A percentile compares a stretch with the other conserved stretches of the same genome.
These are phyloP conservation scores for Mnemiopsis leidyi DNA, from an alignment of 37 sponge, comb jelly and placozoan species.

Conservation along the genomic window DNA sequence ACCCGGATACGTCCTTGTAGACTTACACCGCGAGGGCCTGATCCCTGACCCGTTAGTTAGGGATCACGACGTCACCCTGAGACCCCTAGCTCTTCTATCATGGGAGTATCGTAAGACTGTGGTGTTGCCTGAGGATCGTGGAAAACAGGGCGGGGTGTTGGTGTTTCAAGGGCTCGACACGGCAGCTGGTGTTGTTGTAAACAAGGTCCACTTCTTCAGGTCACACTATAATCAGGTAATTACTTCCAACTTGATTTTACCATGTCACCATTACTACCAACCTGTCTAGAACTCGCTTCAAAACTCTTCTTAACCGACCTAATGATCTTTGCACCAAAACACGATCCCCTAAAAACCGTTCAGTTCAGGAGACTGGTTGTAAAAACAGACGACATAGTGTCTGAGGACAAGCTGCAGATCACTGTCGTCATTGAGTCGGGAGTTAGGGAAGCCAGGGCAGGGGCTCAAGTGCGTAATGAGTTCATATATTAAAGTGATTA, in stretches of 20 bases:
- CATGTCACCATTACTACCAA: too few species aligned
- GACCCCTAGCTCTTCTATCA: constrained; percentile 25
- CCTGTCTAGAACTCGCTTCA: too few species aligned
- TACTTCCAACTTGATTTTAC: not conserved
- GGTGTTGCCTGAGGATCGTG: not conserved
- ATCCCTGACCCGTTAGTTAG: not conserved
- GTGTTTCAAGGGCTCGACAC: constrained; percentile 36
- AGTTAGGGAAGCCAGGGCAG: not conserved
- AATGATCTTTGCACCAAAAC: too few species aligned
- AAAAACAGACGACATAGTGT: not conserved
- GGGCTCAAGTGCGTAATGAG: not conserved
- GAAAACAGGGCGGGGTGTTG: not conserved
- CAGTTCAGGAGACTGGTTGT: not conserved
- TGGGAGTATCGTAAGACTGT: not conserved
- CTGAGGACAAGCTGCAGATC: not conserved
- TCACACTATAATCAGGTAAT: constrained; percentile 24
- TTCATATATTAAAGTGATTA: too few species aligned
- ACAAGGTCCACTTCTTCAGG: not conserved
- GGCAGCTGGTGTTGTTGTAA: not conserved
- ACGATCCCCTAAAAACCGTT: too few species aligned
- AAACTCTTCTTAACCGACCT: not conserved
- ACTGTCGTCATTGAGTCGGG: not conserved
- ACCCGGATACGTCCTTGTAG: constrained; percentile 26
- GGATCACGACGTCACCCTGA: constrained; percentile 33
- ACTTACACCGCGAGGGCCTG: not conserved